These are phyloP conservation scores for Pogonomyrmex barbatus DNA, from an alignment of 1,140 invertebrate species.

Conservation along the genomic window DNA sequence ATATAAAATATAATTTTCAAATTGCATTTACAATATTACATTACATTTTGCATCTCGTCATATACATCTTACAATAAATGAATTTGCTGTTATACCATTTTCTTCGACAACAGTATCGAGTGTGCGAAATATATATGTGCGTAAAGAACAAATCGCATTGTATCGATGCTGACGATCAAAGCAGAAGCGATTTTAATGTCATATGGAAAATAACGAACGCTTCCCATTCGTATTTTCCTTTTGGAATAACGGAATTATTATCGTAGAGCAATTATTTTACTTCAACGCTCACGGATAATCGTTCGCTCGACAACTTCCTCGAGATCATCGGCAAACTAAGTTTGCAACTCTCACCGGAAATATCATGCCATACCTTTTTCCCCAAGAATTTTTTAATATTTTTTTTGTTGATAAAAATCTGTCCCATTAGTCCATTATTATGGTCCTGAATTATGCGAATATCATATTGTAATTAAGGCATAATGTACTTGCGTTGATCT, in stretches of 20 bases:
- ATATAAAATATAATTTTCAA: constrained; percentile 18
- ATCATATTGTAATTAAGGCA: not conserved
- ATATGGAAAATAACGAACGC: constrained; percentile 28
- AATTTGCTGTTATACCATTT: constrained; percentile 28
- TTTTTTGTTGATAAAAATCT: not conserved
- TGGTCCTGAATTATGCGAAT: not conserved
- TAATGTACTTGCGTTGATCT: constrained; percentile 19
- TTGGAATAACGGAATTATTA: constrained; percentile 46
- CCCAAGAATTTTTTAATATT: not conserved
- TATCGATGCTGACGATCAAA: constrained; percentile 33
- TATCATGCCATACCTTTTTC: not conserved
- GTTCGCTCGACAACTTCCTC: not conserved
- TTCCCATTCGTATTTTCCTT: not conserved
- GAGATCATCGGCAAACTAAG: constrained; percentile 13
- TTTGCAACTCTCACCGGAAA: constrained; percentile 11
- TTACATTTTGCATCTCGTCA: not conserved
- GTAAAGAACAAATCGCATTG: constrained; percentile 27
- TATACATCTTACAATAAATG: constrained; percentile 32
- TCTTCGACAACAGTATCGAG: constrained; percentile 2
- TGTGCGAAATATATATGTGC: constrained; percentile 10
- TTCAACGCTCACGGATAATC: constrained; percentile 22
- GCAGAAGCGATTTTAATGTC: constrained; percentile 42
- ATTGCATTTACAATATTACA: constrained; percentile 2
- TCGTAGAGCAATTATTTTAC: constrained; percentile 33
- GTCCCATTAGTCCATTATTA: not conserved